phyloP scores from a whole-genome alignment of 2,113 vertebrate species.

The Gavialis gangeticus region DNA sequence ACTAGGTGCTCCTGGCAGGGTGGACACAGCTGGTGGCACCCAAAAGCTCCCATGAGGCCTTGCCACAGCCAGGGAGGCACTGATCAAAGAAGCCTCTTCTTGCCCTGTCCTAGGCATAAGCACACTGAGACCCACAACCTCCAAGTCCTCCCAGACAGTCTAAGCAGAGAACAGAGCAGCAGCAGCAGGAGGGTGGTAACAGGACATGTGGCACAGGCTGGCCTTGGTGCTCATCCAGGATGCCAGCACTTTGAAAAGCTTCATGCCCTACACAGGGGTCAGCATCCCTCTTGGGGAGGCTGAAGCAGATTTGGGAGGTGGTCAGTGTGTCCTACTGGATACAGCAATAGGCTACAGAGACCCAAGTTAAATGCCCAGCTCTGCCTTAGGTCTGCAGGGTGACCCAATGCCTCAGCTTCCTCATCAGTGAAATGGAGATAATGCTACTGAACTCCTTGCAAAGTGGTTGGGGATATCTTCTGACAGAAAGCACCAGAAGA shows the following conservation, averaged over 20 bases:
- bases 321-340: background rate
- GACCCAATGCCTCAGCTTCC: background rate
- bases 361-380: too few species aligned
- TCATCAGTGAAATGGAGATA: background rate
- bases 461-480: background rate
- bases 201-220: background rate
- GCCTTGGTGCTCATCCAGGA: background rate
- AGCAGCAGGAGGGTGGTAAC: background rate
- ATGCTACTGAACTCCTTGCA: background rate
- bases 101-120: background rate
- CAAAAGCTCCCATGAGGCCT: accelerated
- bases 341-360: background rate
- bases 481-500: too few species aligned
- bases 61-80: background rate
- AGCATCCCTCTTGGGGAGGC: background rate
- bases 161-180: background rate
- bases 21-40: accelerated
- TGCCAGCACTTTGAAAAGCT: background rate
- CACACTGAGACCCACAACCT: too few species aligned
- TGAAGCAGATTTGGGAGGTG: too few species aligned
- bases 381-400: background rate
- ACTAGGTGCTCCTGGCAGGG: accelerated
- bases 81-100: background rate
- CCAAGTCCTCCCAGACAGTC: too few species aligned
- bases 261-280: background rate